These are phyloP conservation scores for Suncus etruscus DNA, from an alignment of 2,113 vertebrate genomes.

Conservation along the genomic window DNA sequence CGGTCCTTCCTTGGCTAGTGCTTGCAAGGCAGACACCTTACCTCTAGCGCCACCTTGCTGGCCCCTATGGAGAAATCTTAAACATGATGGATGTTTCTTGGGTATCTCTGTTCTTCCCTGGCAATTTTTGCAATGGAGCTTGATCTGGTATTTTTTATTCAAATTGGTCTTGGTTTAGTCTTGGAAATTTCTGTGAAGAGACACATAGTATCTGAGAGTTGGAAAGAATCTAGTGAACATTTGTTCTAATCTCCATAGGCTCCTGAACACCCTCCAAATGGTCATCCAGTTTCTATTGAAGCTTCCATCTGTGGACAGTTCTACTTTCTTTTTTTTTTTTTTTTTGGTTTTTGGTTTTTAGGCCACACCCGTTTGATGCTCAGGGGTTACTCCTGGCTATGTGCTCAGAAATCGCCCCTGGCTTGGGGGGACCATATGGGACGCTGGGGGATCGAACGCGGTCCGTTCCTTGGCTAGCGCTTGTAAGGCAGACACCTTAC, in stretches of 20 bases:
- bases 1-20: too few relatives aligned
- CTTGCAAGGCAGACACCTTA: too few relatives aligned
- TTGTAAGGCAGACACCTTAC: too few relatives aligned
- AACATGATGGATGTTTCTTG: background rate
- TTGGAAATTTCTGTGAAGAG: slow-evolving; percentile 42
- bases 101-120: background rate
- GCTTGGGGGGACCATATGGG: too few relatives aligned
- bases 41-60: too few relatives aligned
- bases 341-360: too few relatives aligned
- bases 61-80: background rate
- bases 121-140: background rate
- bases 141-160: slow-evolving; percentile 29
- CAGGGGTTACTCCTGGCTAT: too few relatives aligned
- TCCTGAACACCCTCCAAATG: fast-evolving
- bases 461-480: too few relatives aligned
- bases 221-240: background rate
- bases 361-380: too few relatives aligned
- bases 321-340: too few relatives aligned
- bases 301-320: background rate
- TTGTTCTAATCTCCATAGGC: fast-evolving
- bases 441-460: too few relatives aligned
- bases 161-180: slow-evolving; percentile 20
- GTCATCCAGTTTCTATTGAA: background rate
- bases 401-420: too few relatives aligned
- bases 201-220: background rate